Evolutionary conservation across 2,888 invertebrate genomes (phyloP).

Genomic region (Amphimallon solstitiale): DNA sequence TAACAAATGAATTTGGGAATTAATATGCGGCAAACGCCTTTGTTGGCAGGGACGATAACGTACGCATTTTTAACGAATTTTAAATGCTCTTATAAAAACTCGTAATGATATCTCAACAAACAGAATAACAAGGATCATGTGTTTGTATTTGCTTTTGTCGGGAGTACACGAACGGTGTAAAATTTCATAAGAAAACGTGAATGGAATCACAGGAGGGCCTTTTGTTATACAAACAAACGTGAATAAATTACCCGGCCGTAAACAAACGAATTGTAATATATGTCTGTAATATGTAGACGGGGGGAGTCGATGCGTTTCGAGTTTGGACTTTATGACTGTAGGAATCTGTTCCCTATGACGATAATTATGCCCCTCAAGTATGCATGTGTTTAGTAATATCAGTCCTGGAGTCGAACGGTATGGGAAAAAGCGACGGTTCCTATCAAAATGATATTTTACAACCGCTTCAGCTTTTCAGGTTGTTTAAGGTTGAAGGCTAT

Average conservation of each 20-base stretch:
- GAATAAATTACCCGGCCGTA: slow-evolving; percentile 28
- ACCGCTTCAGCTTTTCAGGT: slow-evolving; percentile 18
- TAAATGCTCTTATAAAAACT: slow-evolving; percentile 4
- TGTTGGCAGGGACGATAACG: slow-evolving; percentile 1
- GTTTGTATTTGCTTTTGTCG: slow-evolving; percentile 9
- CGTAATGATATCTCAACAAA: slow-evolving; percentile 18
- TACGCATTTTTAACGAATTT: slow-evolving; percentile 20
- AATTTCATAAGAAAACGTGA: slow-evolving; percentile 28
- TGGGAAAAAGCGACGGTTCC: slow-evolving; percentile 25
- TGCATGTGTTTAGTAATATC: slow-evolving; percentile 17
- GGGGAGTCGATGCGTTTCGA: slow-evolving; percentile 1
- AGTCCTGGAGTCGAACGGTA: slow-evolving; percentile 6
- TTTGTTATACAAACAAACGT: slow-evolving; percentile 35
- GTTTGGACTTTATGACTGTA: slow-evolving; percentile 13
- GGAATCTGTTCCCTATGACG: background rate
- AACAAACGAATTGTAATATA: slow-evolving; percentile 35
- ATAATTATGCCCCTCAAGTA: slow-evolving; percentile 11
- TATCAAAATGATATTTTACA: slow-evolving; percentile 27
- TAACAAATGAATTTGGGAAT: slow-evolving; percentile 4
- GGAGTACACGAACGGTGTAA: background rate
- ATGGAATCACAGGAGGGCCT: slow-evolving; percentile 22
- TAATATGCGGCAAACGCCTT: slow-evolving; percentile 1
- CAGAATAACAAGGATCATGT: slow-evolving; percentile 1
- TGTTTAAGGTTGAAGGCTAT: slow-evolving; percentile 14
- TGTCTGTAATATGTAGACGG: slow-evolving; percentile 1